Base-by-base conservation (phyloP, 2,888 invertebrate genomes). In the Agrotis ipsilon region DNA sequence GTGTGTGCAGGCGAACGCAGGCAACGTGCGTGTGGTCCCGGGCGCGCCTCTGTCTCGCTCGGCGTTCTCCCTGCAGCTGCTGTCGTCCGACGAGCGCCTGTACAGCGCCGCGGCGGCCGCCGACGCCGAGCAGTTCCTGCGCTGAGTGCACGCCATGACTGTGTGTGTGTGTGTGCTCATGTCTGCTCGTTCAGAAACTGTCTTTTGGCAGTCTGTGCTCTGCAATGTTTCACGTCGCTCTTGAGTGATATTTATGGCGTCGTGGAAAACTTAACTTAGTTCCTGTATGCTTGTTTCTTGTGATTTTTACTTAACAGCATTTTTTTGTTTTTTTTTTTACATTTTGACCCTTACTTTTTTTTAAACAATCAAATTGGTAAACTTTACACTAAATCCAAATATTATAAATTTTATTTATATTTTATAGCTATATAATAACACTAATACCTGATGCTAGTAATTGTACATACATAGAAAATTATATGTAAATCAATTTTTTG, bases 11-110 rank as follows among this genome's bases (percentile, higher is more conserved):
- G 66, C 75, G 27, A 77, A 77, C 65, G 62, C 64, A 4, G 55
- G 48, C 49, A 19, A 48, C 61, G 51, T 92, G 49, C 94, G 92
- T 80, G 21, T 67, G 18, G 11, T 43, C 55, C 27, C 45, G 49
- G 62, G n/a, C 21, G 14, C 55, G 49, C 43, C 64, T 51, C 43
- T 11, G 27, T 1, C 55, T 1, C 55, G 16, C 3, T 64, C 13
- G 54, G 32, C 88, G 48, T 94, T 93, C 91, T 78, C 88, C 11
- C 81, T 94, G 86, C 89, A 89, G 49, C 86, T 91, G 75, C 45
- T 89, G 78, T 84, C 87, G 9, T 16, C 75, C 32, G 92, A 91
- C 89, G 81, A 75, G 86, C 78, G 87, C 3, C 87, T 82, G 24
- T 85, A 86, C 89, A 57, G 83, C 78, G 87, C 88, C 63, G 89